These are phyloP conservation scores for Volucella zonaria DNA, from an alignment of 2,888 invertebrate species.

Conservation along the genomic window DNA sequence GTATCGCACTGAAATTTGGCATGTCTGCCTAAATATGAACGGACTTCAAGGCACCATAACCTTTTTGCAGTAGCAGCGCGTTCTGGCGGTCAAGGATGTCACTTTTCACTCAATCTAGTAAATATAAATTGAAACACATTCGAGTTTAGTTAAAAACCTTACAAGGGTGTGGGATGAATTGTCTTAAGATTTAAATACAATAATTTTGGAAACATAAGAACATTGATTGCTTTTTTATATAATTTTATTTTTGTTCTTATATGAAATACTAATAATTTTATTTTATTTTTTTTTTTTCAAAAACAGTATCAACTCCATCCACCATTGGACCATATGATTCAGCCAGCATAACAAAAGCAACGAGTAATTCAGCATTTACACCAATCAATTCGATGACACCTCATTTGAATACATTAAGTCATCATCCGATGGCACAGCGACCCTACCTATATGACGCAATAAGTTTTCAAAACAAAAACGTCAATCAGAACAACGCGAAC, in stretches of 20 bases:
- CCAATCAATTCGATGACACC: conserved; percentile 93
- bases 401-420: conserved; percentile 88
- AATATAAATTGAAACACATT: no score
- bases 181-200: no score
- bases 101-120: no score
- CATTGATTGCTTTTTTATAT: background rate
- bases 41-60: no score
- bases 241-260: background rate
- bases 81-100: no score
- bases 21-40: no score
- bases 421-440: conserved; percentile 88
- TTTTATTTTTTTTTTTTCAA: conserved; percentile 13
- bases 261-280: background rate
- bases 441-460: conserved; percentile 97
- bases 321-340: conserved; percentile 83
- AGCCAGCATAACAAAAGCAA: conserved; percentile 83
- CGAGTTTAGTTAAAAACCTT: no score
- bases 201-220: background rate
- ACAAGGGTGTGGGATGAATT: no score
- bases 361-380: conserved; percentile 95
- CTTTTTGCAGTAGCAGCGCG: no score
- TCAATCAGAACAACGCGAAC: conserved; percentile 85
- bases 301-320: conserved; percentile 80
- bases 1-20: no score
- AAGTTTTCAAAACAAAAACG: conserved; percentile 91